Evolutionary conservation across 2,113 vertebrate species (phyloP), one percentile per base, ranked within the genome.

Genomic region (Murina feae): DNA sequence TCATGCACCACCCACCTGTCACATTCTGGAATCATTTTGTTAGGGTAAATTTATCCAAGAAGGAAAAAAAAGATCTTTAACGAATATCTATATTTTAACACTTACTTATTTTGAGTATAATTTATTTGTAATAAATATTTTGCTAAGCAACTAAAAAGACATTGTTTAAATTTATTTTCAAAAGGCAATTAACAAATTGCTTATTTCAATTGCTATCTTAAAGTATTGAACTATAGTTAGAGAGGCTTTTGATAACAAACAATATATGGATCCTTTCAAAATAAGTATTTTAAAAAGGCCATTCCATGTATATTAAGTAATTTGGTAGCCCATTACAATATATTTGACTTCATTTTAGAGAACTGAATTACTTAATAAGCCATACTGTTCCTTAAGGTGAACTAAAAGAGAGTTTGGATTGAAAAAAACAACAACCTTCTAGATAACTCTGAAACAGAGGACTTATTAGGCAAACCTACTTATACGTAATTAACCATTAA

Each of bases 401-500:
- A 97, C 96, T 97, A n/a, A 86, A 14, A 89, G 82, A 11, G 37
- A 63, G 16, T 86, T 74, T 91, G 58, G 58, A 89, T 91, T n/a
- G 75, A 55, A 75, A 44, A 39, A 75, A 75, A 47, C 7, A 60
- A 28, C 2, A 69, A 90, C 47, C 44, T 68, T 55, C 42, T 84
- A 28, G 93, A 76, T 97, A 95, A 83, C 93, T 97, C 90, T 90
- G 95, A 95, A 86, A 94, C 96, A 96, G 53, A 89, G 95, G 97
- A 98, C 97, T 98, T 98, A 97, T 95, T 97, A 98, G 93, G 81
- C 74, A 98, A 98, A 98, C 97, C 97, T 95, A 97, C 96, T 97
- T 98, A 98, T 28, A 68, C 88, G 95, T 98, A 96, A 97, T 98
- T 98, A 98, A 96, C 93, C 28, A 23, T 88, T 96, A 97, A 94